phyloP scores from a whole-genome alignment of 2,888 invertebrate genomes.

The Stenchaetothrips biformis region DNA sequence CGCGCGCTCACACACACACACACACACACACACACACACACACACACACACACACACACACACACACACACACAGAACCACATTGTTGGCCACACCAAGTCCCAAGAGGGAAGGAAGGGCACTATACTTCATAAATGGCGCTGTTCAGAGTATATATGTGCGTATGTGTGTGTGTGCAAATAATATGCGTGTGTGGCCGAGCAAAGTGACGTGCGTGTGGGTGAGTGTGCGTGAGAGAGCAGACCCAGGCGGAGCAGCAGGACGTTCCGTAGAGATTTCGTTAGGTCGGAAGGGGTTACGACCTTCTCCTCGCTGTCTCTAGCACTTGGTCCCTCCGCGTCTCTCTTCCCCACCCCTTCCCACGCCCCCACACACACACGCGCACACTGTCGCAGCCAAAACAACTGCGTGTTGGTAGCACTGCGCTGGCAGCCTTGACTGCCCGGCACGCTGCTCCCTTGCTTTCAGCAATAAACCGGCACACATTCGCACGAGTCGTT shows the following conservation, averaged over 20 bases:
- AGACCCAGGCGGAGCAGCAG: not conserved
- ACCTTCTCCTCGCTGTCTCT: not conserved
- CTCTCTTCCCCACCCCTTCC: not conserved
- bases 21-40: too few relatives aligned
- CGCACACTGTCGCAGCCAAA: not conserved
- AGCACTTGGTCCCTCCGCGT: not conserved
- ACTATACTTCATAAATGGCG: too few relatives aligned
- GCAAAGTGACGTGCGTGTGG: not conserved
- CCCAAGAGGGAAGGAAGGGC: too few relatives aligned
- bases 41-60: too few relatives aligned
- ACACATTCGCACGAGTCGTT: not conserved
- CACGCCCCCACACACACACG: not conserved
- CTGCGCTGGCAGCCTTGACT: not conserved
- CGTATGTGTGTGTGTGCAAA: not conserved
- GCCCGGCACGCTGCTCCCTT: not conserved
- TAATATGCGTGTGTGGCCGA: not conserved
- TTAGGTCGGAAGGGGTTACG: not conserved
- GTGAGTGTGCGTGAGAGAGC: not conserved
- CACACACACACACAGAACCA: too few relatives aligned
- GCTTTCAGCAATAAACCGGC: not conserved
- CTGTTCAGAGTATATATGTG: not conserved
- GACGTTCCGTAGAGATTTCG: not conserved
- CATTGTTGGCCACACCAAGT: too few relatives aligned
- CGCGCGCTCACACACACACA: too few relatives aligned
- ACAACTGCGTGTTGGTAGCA: not conserved